Base-by-base conservation (phyloP, 2,888 invertebrate species). In the Pammene fasciana region DNA sequence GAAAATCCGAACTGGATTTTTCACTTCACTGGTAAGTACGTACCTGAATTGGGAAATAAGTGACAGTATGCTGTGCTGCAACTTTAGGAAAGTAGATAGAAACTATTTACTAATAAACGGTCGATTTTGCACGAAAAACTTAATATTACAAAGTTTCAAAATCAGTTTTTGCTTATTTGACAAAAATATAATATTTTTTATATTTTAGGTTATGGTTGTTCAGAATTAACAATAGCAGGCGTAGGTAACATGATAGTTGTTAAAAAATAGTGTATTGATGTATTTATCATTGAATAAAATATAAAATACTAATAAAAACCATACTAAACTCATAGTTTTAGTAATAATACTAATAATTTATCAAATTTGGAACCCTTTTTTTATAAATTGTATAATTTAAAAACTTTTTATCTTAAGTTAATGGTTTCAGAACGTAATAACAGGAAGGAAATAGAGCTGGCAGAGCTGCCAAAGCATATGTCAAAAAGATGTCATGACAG, bases 141-240 rank as follows among this genome's bases (percentile, higher is more conserved):
- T 10, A 38, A 9, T 55, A 34, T n/a, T 10, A 36, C n/a, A 14
- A n/a, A 54, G 13, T 11, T 38, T 8, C 34, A n/a, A n/a, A 6
- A 13, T n/a, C 11, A 18, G 38, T 2, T 9, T 26, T 26, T 26
- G 4, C 26, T 26, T 26, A 26, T 26, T 26, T 26, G 26, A 26
- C 26, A 26, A 26, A 26, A 26, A 26, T 26, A 26, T 3, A 26
- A 26, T 26, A 1, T 5, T 38, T 43, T 8, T n/a, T n/a, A n/a
- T n/a, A 36, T 5, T 38, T 43, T 8, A 57, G 57, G 57, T 57
- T 57, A 43, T 41, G 11, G 7, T n/a, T 43, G 57, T 57, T 57
- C 43, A 57, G 38, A 57, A 43, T 13, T 18, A n/a, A 1, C n/a
- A 16, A 41, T 34, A 11, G 11, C 16, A 11, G 3, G 41, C 8